Evolutionary conservation across 2,797 vertebrate species (phyloP).

Genomic region (Anguilla pacifica): DNA sequence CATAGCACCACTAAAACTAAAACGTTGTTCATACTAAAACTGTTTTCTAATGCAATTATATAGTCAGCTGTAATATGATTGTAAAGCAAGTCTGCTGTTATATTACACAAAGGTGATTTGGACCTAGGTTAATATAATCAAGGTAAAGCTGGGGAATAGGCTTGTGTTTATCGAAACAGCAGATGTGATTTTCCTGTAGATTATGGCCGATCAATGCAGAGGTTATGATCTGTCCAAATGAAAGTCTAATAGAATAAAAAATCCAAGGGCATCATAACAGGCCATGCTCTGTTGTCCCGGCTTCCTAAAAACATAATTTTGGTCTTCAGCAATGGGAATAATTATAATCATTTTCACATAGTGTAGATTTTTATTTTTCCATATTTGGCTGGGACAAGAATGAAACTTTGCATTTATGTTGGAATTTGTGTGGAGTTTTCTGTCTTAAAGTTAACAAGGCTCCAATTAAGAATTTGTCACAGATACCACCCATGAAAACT

Average conservation of each 20-base stretch:
- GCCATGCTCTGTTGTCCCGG: not conserved
- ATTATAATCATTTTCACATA: not conserved
- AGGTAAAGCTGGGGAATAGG: not conserved
- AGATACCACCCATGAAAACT: not conserved
- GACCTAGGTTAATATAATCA: not conserved
- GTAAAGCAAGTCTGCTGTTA: not conserved
- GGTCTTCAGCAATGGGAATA: not conserved
- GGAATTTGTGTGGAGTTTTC: not conserved
- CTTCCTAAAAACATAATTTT: not conserved
- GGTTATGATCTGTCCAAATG: not conserved
- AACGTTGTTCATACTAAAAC: not conserved
- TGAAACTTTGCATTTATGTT: not conserved
- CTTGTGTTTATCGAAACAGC: not conserved
- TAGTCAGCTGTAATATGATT: not conserved
- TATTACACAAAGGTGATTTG: not conserved
- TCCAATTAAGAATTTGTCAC: not conserved
- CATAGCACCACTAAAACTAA: not conserved
- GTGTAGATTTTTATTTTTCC: not conserved
- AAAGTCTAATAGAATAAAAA: not conserved
- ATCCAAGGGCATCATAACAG: not conserved
- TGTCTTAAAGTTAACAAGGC: not conserved
- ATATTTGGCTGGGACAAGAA: not conserved
- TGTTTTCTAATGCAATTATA: not conserved
- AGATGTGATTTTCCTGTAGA: not conserved
- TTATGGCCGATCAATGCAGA: not conserved